These are phyloP conservation scores for Ischnura elegans DNA, from an alignment of 2,888 invertebrate genomes.

Conservation along the genomic window DNA sequence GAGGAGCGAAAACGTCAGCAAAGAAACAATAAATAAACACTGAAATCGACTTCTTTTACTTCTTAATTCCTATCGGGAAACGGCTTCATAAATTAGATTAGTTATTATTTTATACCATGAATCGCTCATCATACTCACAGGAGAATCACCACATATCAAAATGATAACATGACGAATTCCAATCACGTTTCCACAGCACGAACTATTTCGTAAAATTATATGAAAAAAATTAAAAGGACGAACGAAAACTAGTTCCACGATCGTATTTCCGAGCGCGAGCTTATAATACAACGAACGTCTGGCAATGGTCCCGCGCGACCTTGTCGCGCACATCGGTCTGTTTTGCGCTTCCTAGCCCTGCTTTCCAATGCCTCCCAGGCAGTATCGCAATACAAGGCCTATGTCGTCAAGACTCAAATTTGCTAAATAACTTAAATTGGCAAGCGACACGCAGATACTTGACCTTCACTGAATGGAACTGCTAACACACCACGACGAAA, in stretches of 20 bases:
- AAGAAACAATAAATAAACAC: too few species aligned
- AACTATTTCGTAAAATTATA: neutral
- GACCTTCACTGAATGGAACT: neutral
- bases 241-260: neutral
- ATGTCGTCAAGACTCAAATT: neutral
- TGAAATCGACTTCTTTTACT: too few species aligned
- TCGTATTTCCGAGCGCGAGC: conserved; percentile 10
- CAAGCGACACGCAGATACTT: neutral
- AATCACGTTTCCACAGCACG: too few species aligned
- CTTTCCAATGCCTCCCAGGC: conserved; percentile 50
- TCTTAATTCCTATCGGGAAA: too few species aligned
- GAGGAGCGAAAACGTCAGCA: too few species aligned
- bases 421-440: neutral
- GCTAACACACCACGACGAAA: neutral
- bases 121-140: neutral
- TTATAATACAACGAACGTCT: conserved; percentile 13
- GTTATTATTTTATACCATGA: neutral
- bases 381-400: neutral
- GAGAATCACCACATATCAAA: neutral
- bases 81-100: too few species aligned
- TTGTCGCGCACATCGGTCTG: conserved; percentile 37
- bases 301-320: conserved; percentile 61
- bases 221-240: neutral
- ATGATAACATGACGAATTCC: neutral
- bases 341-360: conserved; percentile 28